Evolutionary conservation across 2,113 vertebrate genomes (phyloP).

Genomic region (Oreochromis tanganicae): DNA sequence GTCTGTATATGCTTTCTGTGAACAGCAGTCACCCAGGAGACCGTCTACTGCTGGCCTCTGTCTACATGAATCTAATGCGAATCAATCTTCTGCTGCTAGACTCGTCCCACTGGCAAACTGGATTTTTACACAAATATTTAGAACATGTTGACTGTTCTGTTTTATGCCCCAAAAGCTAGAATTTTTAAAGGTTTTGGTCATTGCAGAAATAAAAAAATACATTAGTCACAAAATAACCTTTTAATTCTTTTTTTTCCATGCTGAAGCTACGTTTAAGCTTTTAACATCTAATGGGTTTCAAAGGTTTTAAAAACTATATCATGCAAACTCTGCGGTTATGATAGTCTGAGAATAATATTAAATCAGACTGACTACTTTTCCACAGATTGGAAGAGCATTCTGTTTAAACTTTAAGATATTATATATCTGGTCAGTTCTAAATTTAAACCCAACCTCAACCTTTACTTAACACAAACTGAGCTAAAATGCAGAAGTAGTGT

Average conservation of each 20-base stretch:
- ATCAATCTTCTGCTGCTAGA: conserved; percentile 15
- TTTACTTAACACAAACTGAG: neutral
- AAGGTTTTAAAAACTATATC: neutral
- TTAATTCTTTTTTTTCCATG: neutral
- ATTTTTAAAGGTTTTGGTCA: neutral
- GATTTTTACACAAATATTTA: neutral
- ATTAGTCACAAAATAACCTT: neutral
- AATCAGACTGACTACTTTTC: neutral
- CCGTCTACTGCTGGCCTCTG: conserved; percentile 20
- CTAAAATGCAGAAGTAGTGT: neutral
- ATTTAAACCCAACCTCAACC: neutral
- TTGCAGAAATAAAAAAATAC: neutral
- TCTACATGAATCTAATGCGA: conserved; percentile 41
- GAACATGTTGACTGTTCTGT: neutral
- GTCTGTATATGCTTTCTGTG: conserved; percentile 25
- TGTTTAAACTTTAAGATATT: neutral
- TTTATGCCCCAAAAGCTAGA: neutral
- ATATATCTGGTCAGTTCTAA: neutral
- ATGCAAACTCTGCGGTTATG: neutral
- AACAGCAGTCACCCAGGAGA: conserved; percentile 46
- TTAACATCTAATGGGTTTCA: neutral
- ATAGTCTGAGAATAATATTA: neutral
- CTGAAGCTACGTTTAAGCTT: neutral
- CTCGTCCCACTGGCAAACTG: neutral
- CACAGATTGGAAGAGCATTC: neutral